Base-by-base conservation (phyloP, 1,140 invertebrate species). In the Diploscapter pachys region DNA sequence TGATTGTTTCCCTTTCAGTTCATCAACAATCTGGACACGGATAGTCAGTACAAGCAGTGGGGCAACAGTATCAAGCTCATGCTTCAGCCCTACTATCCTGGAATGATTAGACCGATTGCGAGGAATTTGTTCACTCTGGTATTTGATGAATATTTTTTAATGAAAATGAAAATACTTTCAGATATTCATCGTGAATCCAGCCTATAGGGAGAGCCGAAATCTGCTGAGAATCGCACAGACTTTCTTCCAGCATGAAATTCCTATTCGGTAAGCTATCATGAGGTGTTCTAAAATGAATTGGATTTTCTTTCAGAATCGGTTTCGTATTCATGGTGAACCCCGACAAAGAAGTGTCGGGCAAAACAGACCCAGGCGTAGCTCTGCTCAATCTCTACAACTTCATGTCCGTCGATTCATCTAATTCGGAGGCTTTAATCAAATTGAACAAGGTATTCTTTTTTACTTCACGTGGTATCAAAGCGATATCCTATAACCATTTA, bases 51-150 rank as follows among this genome's bases (percentile, higher is more conserved):
- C 82, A 88, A 89, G 9, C 89, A 91, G 69, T 99, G 95, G 96
- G 91, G 94, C 0, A 88, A 90, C 3, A 93, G 91, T 61, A 89
- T 95, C 64, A 92, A 92, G 84, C 93, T 98, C 80, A 87, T 99
- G 68, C 88, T 99, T 61, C 89, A 94, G 71, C 95, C 96, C 59
- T 95, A 94, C 0, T 99, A 96, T 85, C 95, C 95, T 8, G 96
- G 96, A 55, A 97, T 98, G 93, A 87, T 99, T 57, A 88, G 96
- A 78, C 87, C 88, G 82, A 90, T 99, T 78, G 90, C 93, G 51
- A 93, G 93, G 81, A 99, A 99, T 88, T 89, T 99, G 48, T 98
- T 94, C 83, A 93, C 95, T 87, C 86, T 97, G 85, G 92, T 93
- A 31, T 31, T 85, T 1, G 61, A n/a, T 63, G 54, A 61, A 71